Evolutionary conservation across 2,888 invertebrate genomes (phyloP), one percentile per base, ranked within the genome.

Genomic region (Hartigia nigra): DNA sequence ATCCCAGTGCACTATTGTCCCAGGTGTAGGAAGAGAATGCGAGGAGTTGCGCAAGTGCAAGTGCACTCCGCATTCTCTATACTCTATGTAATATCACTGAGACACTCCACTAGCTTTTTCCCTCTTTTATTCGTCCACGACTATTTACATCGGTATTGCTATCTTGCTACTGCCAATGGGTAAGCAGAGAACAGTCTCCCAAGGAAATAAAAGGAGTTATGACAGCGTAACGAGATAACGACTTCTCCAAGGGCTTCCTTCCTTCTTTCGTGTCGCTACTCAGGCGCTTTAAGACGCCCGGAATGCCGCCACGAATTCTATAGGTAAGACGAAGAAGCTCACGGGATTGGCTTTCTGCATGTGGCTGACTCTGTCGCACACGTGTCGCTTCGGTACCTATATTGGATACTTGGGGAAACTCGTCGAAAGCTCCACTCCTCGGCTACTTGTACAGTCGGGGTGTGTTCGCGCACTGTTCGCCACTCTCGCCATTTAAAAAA

Each of bases 221-320:
- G 37, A 75, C 75, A 9, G n/a, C 12, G 36, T 75, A 35, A 75
- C 75, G 36, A 75, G 36, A 36, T 75, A 75, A 75, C n/a, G 31
- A 36, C 75, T 34, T 14, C 36, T 35, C 31, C 36, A 34, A 36
- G 75, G 75, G 37, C 37, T 75, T 75, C 75, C 36, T 35, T 0
- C 35, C 14, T 11, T 34, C 37, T 1, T 32, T n/a, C 35, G 35
- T 9, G 5, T 9, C 5, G 3, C 35, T 3, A 9, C 5, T 55
- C 55, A 0, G 23, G 23, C 55, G 55, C 55, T 23, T 55, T 23
- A 23, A 55, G 55, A 23, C 55, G 23, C 2, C 23, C 2, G 2
- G 55, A 55, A 55, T 39, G 2, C 9, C 9, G 23, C 5, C 5
- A 23, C 9, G 9, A 23, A 23, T 23, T 23, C 23, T 55, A 9